Conservation (phyloP, 2,888 invertebrate species). For the Caenorhabditis virilis region DNA sequence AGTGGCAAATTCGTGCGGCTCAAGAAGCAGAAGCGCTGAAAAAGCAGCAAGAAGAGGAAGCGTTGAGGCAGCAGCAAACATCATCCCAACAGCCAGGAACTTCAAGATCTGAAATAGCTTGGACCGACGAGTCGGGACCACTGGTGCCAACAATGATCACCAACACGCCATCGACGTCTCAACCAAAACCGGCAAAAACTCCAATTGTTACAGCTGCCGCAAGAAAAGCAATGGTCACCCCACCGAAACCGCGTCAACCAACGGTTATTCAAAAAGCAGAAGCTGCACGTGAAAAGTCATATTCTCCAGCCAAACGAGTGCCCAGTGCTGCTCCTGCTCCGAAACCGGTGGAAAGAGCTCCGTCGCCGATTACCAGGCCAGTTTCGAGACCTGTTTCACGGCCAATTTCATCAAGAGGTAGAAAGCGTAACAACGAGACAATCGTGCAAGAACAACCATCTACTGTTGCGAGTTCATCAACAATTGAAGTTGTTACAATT, state of each 20-base stretch:
- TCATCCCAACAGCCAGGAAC: neutral
- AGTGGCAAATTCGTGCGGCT: no score
- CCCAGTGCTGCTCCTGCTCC: neutral
- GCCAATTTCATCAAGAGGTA: no score
- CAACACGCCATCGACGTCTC: neutral
- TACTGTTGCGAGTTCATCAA: no score
- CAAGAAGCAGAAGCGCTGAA: no score
- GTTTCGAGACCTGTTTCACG: no score
- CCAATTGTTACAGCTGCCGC: conserved; percentile 1
- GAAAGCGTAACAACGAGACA: no score
- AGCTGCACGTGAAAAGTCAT: neutral
- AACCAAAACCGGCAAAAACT: neutral
- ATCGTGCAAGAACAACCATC: neutral
- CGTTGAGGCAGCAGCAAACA: neutral
- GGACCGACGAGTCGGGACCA: neutral
- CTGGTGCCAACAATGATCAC: neutral
- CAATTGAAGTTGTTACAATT: no score
- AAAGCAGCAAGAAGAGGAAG: neutral
- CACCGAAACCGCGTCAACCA: neutral
- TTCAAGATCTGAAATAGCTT: neutral
- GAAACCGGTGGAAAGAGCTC: neutral
- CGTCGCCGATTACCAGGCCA: neutral
- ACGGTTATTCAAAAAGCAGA: neutral
- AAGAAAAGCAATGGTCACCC: neutral
- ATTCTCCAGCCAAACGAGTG: neutral